Evolutionary conservation across 2,888 invertebrate species (phyloP).

Genomic region (Drosophila prostipennis): DNA sequence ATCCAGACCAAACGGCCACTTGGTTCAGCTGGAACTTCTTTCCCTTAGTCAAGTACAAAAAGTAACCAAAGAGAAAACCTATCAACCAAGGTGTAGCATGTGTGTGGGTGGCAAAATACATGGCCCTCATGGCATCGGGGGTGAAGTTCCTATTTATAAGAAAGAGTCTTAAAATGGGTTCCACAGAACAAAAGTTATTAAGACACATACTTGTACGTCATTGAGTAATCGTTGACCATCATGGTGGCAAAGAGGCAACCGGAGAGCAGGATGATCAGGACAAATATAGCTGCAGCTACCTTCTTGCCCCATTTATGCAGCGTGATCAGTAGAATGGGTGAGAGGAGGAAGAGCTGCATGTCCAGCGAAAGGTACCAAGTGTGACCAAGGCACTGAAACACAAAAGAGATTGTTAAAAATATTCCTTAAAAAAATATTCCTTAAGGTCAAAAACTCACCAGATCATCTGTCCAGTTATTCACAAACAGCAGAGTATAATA

Average conservation of each 20-base stretch:
- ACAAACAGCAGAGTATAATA: conserved; percentile 83
- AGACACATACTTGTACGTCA: conserved; percentile 47
- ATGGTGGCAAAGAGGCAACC: conserved; percentile 72
- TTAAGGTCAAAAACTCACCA: too few species aligned
- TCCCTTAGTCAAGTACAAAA: conserved; percentile 45
- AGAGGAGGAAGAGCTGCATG: conserved; percentile 85
- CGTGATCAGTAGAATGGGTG: conserved; percentile 85
- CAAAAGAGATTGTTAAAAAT: not conserved
- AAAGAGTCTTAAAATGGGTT: too few species aligned
- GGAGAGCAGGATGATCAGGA: conserved; percentile 66
- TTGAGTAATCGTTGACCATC: conserved; percentile 57
- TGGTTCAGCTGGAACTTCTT: conserved; percentile 51
- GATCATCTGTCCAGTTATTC: conserved; percentile 82
- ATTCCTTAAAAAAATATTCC: not conserved
- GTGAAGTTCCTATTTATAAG: conserved; percentile 9
- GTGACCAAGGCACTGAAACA: conserved; percentile 85
- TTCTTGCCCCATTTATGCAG: conserved; percentile 82
- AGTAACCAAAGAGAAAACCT: conserved; percentile 67
- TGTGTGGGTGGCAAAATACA: conserved; percentile 61
- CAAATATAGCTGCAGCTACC: conserved; percentile 55
- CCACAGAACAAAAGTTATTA: not conserved
- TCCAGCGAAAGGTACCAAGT: conserved; percentile 86
- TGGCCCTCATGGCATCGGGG: not conserved
- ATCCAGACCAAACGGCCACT: conserved; percentile 60
- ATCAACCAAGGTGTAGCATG: conserved; percentile 68